Conservation (phyloP, 2,888 invertebrate species). For the Escarpia spicata region DNA sequence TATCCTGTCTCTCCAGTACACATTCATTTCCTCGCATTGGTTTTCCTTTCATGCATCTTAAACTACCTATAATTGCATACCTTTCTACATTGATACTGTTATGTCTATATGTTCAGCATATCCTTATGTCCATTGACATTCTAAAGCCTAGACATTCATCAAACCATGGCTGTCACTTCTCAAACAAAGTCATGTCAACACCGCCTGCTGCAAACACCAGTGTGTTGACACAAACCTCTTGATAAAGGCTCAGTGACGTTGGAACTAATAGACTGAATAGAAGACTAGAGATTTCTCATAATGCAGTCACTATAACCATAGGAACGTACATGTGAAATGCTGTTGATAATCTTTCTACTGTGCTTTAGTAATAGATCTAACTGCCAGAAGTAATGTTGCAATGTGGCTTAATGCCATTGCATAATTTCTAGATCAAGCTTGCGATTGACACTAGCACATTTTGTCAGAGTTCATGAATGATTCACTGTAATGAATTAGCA, state of each 20-base stretch:
- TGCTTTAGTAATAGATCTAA: background rate
- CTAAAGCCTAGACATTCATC: background rate
- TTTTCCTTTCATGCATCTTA: too few species aligned
- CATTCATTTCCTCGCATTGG: too few species aligned
- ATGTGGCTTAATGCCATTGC: background rate
- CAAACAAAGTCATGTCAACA: constrained; percentile 5
- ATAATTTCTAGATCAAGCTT: background rate
- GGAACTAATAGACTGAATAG: background rate
- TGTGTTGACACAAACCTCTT: background rate
- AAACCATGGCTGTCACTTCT: background rate
- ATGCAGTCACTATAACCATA: background rate
- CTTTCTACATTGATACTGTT: background rate
- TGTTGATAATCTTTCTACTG: background rate
- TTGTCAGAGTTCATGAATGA: background rate
- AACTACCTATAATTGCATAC: background rate
- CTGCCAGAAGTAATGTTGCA: background rate
- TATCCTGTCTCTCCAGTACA: background rate
- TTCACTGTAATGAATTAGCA: background rate
- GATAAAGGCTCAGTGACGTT: background rate
- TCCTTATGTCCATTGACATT: constrained; percentile 7
- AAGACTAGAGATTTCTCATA: background rate
- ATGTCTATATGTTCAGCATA: background rate
- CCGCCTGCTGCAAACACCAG: background rate
- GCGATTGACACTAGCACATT: background rate
- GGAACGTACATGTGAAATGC: background rate